Evolutionary conservation across 2,888 invertebrate genomes (phyloP), one percentile per base, ranked within the genome.

Genomic region (Julus scanicus): DNA sequence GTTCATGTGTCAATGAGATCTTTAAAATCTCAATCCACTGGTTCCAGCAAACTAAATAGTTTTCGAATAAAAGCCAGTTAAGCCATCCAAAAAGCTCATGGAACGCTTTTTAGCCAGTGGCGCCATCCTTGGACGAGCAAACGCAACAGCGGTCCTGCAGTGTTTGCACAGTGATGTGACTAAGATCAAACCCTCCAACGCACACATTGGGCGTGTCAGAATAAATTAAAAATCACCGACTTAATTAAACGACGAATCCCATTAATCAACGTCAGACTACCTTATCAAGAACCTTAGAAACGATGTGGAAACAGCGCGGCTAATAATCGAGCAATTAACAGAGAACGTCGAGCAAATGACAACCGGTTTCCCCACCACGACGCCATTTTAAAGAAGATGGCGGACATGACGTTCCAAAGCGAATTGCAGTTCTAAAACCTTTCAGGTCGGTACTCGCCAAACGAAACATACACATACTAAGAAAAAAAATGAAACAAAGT

Each of bases 171-270:
- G n/a, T 1, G 17, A 57, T 17, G 15, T 17, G 15, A 5, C 4
- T 4, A n/a, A 57, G 4, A n/a, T 57, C 57, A 57, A n/a, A n/a
- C 17, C 57, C 57, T 17, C 57, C n/a, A 57, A 57, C 1, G n/a
- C 57, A 57, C 17, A 57, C 57, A 57, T 57, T 57, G 57, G 57
- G 57, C 57, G 57, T 57, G 57, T 57, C 17, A 4, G 57, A 57
- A 71, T 71, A 71, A 71, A 71, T 71, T 71, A 71, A 71, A 71
- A 71, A 71, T 71, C 71, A 8, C 29, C 20, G 29, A 71, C 71
- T 71, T 29, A 71, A 71, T 71, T 71, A 71, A 71, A 71, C 71
- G 71, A 71, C 71, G 71, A 71, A 71, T 71, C 71, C 20, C 71
- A 71, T 71, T 71, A 71, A 71, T 71, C 71, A 71, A 71, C 71